phyloP scores from a whole-genome alignment of 1,140 invertebrate genomes.

The Chironomus striatipennis region DNA sequence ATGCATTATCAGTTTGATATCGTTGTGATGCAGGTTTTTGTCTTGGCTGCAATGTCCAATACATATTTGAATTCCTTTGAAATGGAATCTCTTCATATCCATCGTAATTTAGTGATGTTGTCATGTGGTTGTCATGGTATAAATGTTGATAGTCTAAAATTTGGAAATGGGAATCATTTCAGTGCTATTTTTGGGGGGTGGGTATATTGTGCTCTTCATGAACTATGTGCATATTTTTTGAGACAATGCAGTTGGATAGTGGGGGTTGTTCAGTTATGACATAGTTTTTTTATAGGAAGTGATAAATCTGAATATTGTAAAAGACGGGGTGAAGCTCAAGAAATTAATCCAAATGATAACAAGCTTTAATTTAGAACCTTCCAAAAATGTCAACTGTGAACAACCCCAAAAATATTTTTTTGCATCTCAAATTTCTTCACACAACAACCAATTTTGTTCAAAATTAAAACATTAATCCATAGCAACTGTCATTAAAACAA shows the following conservation, averaged over 20 bases:
- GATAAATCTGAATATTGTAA: background rate
- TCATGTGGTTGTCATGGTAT: constrained; percentile 38
- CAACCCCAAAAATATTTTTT: no score
- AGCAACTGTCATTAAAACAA: background rate
- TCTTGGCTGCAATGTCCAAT: constrained; percentile 40
- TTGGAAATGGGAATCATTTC: background rate
- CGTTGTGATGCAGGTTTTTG: constrained; percentile 28
- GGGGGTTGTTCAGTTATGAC: background rate
- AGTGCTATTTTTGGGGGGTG: no score
- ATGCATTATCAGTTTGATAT: background rate
- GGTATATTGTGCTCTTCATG: background rate
- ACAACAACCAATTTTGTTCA: no score
- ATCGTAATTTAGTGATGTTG: constrained; percentile 21
- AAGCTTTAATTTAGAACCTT: no score
- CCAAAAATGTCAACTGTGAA: no score
- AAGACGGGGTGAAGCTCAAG: no score
- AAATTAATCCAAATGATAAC: no score
- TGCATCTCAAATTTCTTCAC: no score
- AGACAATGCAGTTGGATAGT: background rate
- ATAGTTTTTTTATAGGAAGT: background rate
- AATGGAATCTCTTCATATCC: constrained; percentile 28
- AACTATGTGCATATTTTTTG: background rate
- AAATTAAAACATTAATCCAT: no score
- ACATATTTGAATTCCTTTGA: constrained; percentile 36
- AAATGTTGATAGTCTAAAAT: constrained; percentile 47